Percentiles rank a stretch among this genome's conserved stretches.
Conservation (phyloP, 2,113 vertebrate species). For the Eretmodus cyanostictus region DNA sequence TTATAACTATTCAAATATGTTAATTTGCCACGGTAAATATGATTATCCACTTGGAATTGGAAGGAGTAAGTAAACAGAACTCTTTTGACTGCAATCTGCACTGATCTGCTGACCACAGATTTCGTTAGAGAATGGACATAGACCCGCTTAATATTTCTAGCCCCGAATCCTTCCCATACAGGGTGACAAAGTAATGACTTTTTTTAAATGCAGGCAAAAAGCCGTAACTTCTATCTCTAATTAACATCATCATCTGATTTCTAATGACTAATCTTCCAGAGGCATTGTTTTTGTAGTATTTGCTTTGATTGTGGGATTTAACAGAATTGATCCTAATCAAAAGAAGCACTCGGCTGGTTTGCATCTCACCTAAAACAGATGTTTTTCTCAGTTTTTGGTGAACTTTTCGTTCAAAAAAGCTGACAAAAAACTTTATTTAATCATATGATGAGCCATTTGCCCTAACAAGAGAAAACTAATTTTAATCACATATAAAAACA, state of each 20-base stretch:
- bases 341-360: neutral
- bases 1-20: neutral
- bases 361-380: neutral
- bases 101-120: neutral
- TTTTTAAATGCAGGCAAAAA: neutral
- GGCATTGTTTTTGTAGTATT: neutral
- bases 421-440: neutral
- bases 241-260: neutral
- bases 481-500: neutral
- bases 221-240: neutral
- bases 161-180: neutral
- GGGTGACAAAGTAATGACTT: neutral
- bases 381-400: neutral
- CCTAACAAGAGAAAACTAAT: neutral
- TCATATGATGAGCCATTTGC: neutral
- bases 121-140: neutral
- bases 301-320: neutral
- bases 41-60: neutral
- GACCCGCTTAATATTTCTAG: fast-evolving
- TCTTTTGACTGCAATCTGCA: neutral
- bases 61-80: neutral
- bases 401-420: neutral
- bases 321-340: neutral
- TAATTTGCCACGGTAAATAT: neutral
- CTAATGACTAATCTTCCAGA: neutral